Base-by-base conservation (phyloP, 2,888 invertebrate genomes). In the Trichopria drosophilae region DNA sequence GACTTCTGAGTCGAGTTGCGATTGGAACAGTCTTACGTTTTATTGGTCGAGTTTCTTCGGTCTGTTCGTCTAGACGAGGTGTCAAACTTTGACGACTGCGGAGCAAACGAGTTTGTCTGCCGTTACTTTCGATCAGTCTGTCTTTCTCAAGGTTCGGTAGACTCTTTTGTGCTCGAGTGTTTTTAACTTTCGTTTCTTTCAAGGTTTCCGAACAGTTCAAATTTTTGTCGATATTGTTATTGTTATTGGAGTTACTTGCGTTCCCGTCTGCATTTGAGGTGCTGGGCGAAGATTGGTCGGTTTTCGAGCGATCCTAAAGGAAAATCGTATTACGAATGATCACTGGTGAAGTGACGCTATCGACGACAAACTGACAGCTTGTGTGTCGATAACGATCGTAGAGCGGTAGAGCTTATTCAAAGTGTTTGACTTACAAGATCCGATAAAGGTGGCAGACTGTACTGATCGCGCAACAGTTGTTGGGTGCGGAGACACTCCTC, bases 401-500 rank as follows among this genome's bases (percentile, higher is more conserved):
- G n/a, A 26, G 26, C n/a, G 2, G n/a, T 26, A 10, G 9, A n/a
- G n/a, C 9, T 10, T 49, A 49, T 48, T 52, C 45, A 48, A 32
- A 46, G 18, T 35, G 9, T 16, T 24, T 22, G 55, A 73, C 74
- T 74, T 73, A 75, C 75, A 65, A 66, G 59, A 58, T 73, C 65
- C 64, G 67, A 61, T 58, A 71, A 63, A 59, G 72, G 61, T 64
- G 73, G 73, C 53, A 72, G 66, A 69, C 68, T 71, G 64, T 70
- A 75, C 51, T 68, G 72, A 64, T 74, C 66, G 62, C 68, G 73
- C 61, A 75, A 70, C 63, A 67, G 62, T 61, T 72, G 67, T 66
- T 75, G 75, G 60, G 73, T 75, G 60, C 73, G 74, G 51, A 73
- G 71, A 70, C 74, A 75, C 66, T 75, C 73, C 64, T 75, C 75